A percentile compares a stretch with the other conserved stretches of the same genome.
phyloP scores from a whole-genome alignment of 1,140 invertebrate species.

The Drosophila suzukii region DNA sequence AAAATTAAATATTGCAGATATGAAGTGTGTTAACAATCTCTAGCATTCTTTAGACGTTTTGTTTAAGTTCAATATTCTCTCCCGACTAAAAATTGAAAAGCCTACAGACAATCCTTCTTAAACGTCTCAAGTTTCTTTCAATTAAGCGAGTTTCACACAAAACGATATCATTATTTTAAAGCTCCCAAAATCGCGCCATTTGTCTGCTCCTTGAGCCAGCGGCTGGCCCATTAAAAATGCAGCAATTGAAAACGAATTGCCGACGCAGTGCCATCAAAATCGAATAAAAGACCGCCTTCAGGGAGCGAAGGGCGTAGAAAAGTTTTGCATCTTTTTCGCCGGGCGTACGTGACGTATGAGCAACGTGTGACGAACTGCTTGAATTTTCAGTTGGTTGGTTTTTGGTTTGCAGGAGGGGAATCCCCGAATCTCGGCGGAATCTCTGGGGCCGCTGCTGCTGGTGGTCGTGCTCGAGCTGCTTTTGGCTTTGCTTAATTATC shows the following conservation, averaged over 20 bases:
- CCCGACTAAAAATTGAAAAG: too few species aligned
- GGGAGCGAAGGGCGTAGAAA: slow-evolving; percentile 38
- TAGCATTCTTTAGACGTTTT: too few species aligned
- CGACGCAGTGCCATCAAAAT: slow-evolving; percentile 67
- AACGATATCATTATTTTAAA: slow-evolving; percentile 21
- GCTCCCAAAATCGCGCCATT: slow-evolving; percentile 26
- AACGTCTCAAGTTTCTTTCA: slow-evolving; percentile 2
- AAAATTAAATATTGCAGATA: too few species aligned
- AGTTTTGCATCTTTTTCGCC: slow-evolving; percentile 28
- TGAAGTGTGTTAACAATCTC: too few species aligned
- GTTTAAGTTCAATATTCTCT: too few species aligned
- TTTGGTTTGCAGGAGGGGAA: not conserved
- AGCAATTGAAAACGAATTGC: slow-evolving; percentile 76
- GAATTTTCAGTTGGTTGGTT: slow-evolving; percentile 4
- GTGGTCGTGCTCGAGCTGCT: slow-evolving; percentile 52
- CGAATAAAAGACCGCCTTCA: slow-evolving; percentile 55
- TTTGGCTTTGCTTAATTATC: slow-evolving; percentile 80
- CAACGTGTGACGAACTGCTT: slow-evolving; percentile 42
- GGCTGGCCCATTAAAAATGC: slow-evolving; percentile 68
- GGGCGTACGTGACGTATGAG: slow-evolving; percentile 68
- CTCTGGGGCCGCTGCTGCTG: slow-evolving; percentile 7
- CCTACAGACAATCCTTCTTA: not conserved
- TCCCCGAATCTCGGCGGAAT: slow-evolving; percentile 24
- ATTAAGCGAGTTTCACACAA: slow-evolving; percentile 6
- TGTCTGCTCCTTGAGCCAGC: slow-evolving; percentile 4